A percentile compares a stretch with the other conserved stretches of the same genome.
These are phyloP conservation scores for Pterocles gutturalis DNA, from an alignment of 2,113 vertebrate species.

Conservation along the genomic window DNA sequence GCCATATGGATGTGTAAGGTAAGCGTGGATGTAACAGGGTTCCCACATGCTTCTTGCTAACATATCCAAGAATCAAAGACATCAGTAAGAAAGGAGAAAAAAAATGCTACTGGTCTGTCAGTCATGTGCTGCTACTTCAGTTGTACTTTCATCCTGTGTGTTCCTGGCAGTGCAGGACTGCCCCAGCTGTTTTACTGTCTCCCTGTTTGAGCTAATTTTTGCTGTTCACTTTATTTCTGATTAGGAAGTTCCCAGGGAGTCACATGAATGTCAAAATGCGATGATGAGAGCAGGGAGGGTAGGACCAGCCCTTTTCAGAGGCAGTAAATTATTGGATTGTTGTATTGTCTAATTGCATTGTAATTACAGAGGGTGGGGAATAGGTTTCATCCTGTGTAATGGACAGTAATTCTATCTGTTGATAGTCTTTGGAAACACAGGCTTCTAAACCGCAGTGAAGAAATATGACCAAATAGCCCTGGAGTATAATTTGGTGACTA, in stretches of 20 bases:
- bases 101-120: background rate
- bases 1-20: background rate
- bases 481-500: background rate
- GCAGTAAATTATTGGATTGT: background rate
- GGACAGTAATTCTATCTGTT: background rate
- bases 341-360: background rate
- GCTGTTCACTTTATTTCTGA: background rate
- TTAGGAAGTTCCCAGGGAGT: background rate
- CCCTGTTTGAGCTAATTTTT: background rate
- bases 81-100: background rate
- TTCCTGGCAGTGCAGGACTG: background rate
- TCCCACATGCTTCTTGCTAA: background rate
- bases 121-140: background rate
- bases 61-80: background rate
- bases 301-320: background rate
- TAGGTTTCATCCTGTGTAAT: background rate
- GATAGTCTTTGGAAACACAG: background rate
- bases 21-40: background rate
- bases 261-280: background rate
- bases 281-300: background rate
- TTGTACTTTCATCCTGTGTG: background rate
- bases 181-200: background rate
- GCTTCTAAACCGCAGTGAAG: background rate
- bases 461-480: background rate
- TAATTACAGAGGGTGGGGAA: background rate